A percentile compares a stretch with the other conserved stretches of the same genome.
phyloP scores from a whole-genome alignment of 2,888 invertebrate species.

The Platerodrilus igneus region DNA sequence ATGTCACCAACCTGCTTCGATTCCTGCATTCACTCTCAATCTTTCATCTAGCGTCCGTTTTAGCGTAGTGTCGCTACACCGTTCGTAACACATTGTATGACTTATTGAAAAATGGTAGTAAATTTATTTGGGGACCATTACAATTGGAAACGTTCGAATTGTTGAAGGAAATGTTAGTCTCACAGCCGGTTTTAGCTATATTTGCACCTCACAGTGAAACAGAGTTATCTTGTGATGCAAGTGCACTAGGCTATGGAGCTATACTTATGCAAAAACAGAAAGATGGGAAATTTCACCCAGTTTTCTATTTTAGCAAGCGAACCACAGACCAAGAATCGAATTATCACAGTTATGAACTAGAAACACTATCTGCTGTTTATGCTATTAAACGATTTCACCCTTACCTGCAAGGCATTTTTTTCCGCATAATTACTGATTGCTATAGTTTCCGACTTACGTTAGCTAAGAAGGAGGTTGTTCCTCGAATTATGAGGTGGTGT shows the following conservation, averaged over 20 bases:
- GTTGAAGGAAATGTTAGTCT: not conserved
- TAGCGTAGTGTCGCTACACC: too few relatives aligned
- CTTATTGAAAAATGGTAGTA: too few relatives aligned
- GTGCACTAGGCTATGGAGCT: slow-evolving; percentile 30
- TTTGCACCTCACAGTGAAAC: not conserved
- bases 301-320: slow-evolving; percentile 36
- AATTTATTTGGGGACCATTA: too few relatives aligned
- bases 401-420: slow-evolving; percentile 32
- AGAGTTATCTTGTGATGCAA: slow-evolving; percentile 3
- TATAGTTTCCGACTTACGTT: slow-evolving; percentile 28
- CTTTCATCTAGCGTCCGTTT: too few relatives aligned
- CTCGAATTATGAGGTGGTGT: slow-evolving; percentile 23
- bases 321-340: slow-evolving; percentile 30
- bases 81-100: too few relatives aligned
- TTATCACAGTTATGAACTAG: slow-evolving; percentile 37
- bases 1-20: too few relatives aligned
- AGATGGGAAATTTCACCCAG: slow-evolving; percentile 30
- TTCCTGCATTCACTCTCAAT: too few relatives aligned
- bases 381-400: slow-evolving; percentile 26
- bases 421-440: slow-evolving; percentile 33
- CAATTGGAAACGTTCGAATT: too few relatives aligned
- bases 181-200: not conserved
- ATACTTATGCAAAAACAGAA: slow-evolving; percentile 32
- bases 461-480: slow-evolving; percentile 32
- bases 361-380: slow-evolving; percentile 32